phyloP scores from a whole-genome alignment of 2,113 vertebrate genomes.

The Pelecanoides urinatrix region DNA sequence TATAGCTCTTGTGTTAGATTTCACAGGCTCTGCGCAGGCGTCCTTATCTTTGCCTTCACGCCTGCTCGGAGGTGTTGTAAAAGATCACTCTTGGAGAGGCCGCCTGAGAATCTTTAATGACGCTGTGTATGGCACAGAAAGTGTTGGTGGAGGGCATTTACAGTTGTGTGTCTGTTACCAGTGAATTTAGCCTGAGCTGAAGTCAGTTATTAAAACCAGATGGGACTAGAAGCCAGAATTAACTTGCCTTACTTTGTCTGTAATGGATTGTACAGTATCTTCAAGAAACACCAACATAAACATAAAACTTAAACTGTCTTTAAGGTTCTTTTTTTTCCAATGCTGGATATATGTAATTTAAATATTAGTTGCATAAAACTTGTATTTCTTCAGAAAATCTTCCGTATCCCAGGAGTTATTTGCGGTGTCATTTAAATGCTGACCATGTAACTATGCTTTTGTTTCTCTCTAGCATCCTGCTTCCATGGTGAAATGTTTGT shows the following conservation, averaged over 20 bases:
- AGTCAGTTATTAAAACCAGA: background rate
- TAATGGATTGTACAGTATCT: background rate
- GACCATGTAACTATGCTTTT: background rate
- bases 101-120: background rate
- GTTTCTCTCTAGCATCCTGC: background rate
- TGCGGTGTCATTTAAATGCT: too few species aligned
- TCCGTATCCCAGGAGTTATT: background rate
- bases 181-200: background rate
- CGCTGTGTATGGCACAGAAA: accelerated
- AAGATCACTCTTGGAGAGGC: background rate
- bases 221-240: background rate
- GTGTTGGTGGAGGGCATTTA: background rate
- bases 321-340: background rate
- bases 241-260: background rate
- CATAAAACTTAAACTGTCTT: background rate
- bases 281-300: background rate
- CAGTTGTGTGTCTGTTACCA: background rate
- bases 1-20: background rate
- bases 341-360: background rate
- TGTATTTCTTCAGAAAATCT: background rate
- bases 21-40: too few species aligned
- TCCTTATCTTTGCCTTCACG: background rate
- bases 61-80: background rate
- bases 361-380: background rate
- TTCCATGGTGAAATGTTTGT: background rate